Percentiles rank a stretch among this genome's conserved stretches.
phyloP scores from a whole-genome alignment of 2,797 vertebrate species.

The Pipistrellus pygmaeus region DNA sequence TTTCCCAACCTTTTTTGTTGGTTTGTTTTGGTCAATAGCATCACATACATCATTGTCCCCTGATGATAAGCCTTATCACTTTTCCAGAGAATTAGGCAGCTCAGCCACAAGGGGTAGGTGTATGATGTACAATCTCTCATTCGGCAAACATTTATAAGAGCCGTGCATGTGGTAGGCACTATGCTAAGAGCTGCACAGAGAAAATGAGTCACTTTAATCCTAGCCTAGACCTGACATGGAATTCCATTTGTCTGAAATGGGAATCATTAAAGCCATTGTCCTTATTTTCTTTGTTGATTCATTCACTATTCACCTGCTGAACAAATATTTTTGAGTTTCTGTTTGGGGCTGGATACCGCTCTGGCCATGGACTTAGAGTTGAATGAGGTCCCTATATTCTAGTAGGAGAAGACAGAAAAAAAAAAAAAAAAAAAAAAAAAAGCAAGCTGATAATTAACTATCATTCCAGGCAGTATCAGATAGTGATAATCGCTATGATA shows the following conservation, averaged over 20 bases:
- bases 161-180: background rate
- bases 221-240: background rate
- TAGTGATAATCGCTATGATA: background rate
- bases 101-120: background rate
- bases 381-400: background rate
- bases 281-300: background rate
- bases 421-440: background rate
- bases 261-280: background rate
- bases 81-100: background rate
- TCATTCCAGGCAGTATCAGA: background rate
- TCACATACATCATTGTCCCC: background rate
- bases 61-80: background rate
- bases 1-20: background rate
- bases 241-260: background rate
- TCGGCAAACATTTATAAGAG: background rate
- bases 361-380: background rate
- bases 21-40: background rate
- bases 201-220: background rate
- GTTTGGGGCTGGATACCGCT: background rate
- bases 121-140: background rate
- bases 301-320: background rate
- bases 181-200: background rate
- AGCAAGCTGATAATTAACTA: background rate
- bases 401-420: background rate
- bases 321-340: conserved; percentile 24